phyloP scores from a whole-genome alignment of 2,113 vertebrate genomes.

The Tenrec ecaudatus region DNA sequence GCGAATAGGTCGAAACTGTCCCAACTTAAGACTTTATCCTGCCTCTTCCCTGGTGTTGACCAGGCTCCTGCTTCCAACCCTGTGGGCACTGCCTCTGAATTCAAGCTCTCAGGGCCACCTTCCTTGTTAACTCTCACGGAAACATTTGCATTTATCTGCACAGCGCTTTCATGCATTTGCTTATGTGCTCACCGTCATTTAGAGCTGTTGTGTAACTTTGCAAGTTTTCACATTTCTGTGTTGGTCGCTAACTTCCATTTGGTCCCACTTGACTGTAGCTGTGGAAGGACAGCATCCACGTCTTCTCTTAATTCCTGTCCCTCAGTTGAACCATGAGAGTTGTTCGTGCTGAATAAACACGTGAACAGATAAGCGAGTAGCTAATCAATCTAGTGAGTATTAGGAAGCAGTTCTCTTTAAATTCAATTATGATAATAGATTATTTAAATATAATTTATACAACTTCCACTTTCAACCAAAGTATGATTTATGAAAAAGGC shows the following conservation, averaged over 20 bases:
- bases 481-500: background rate
- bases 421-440: background rate
- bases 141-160: background rate
- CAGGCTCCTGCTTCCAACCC: background rate
- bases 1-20: background rate
- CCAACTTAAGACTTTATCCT: background rate
- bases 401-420: background rate
- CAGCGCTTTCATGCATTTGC: background rate
- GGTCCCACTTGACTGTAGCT: background rate
- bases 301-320: background rate
- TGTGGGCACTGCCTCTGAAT: background rate
- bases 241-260: background rate
- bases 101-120: background rate
- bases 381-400: background rate
- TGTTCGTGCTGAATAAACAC: background rate
- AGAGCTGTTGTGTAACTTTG: background rate
- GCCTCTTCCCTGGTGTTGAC: background rate
- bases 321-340: background rate
- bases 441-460: constrained; percentile 18
- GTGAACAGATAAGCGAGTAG: background rate
- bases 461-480: background rate
- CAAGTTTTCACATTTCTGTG: background rate
- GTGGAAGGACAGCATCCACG: background rate
- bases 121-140: background rate
- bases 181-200: background rate